Conservation (phyloP, 2,113 vertebrate genomes). For the Lophotis ruficrista region DNA sequence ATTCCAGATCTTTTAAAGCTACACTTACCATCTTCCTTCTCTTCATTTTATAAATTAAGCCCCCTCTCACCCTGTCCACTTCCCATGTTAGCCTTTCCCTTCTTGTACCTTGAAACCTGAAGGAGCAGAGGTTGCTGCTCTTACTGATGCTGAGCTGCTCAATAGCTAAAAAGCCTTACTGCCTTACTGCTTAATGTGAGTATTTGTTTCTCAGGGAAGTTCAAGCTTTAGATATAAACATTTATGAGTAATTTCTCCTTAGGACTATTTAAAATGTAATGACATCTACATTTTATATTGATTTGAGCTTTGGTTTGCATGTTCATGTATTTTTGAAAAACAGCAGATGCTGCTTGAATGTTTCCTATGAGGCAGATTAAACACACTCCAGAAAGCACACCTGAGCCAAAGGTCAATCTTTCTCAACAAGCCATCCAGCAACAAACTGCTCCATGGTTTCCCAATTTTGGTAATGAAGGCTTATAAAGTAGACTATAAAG, state of each 20-base stretch:
- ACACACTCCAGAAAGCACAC: neutral
- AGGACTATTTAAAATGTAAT: conserved; percentile 25
- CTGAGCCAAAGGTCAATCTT: conserved; percentile 11
- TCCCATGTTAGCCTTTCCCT: neutral
- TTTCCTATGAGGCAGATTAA: conserved; percentile 42
- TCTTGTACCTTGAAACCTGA: neutral
- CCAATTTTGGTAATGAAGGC: conserved; percentile 1
- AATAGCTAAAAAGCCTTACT: neutral
- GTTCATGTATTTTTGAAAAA: conserved; percentile 45
- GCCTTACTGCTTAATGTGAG: neutral
- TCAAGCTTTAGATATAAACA: conserved; percentile 25
- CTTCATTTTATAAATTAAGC: neutral
- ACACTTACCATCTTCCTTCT: neutral
- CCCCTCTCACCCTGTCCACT: neutral
- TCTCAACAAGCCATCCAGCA: neutral
- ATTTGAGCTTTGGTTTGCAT: conserved; percentile 22
- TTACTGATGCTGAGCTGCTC: neutral
- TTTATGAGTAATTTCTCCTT: conserved; percentile 2
- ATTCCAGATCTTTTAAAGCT: neutral
- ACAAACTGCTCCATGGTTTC: conserved; percentile 9
- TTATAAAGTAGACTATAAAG: conserved; percentile 25
- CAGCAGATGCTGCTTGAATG: conserved; percentile 48
- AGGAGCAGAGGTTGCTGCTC: neutral
- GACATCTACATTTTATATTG: neutral
- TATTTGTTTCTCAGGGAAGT: neutral